Evolutionary conservation across 2,797 vertebrate species (phyloP).

Genomic region (Aotus griseimembra): DNA sequence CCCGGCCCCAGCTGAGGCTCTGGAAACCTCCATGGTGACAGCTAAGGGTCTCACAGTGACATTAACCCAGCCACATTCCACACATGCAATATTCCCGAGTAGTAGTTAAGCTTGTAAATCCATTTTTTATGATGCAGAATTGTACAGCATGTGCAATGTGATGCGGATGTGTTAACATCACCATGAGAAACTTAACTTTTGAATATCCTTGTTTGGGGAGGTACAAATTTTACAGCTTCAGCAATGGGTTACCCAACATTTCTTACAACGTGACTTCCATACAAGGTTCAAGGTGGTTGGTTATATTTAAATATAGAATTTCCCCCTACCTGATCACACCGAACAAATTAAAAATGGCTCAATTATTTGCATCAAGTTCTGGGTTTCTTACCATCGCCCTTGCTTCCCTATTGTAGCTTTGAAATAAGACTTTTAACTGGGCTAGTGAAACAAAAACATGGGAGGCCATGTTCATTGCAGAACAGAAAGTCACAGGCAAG

Average conservation of each 20-base stretch:
- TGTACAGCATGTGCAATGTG: background rate
- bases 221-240: slow-evolving; percentile 34
- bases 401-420: slow-evolving; percentile 17
- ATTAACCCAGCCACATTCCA: slow-evolving; percentile 66
- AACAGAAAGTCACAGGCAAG: slow-evolving; percentile 73
- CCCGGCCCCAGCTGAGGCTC: background rate
- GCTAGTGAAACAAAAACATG: slow-evolving; percentile 68
- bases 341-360: slow-evolving; percentile 74
- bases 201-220: slow-evolving; percentile 53
- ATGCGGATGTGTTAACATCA: slow-evolving; percentile 33
- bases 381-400: slow-evolving; percentile 51
- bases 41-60: slow-evolving; percentile 60
- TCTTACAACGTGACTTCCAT: slow-evolving; percentile 39
- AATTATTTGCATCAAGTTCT: slow-evolving; percentile 74
- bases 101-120: slow-evolving; percentile 70
- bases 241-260: background rate
- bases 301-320: slow-evolving; percentile 69
- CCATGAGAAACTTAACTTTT: slow-evolving; percentile 64
- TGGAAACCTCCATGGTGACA: slow-evolving; percentile 36
- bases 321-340: slow-evolving; percentile 31
- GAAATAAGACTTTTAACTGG: slow-evolving; percentile 53
- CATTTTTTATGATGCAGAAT: slow-evolving; percentile 72
- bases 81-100: slow-evolving; percentile 62
- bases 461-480: slow-evolving; percentile 44
- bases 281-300: slow-evolving; percentile 37